Base-by-base conservation (phyloP, 2,888 invertebrate genomes). In the Drosophila seclusa region DNA sequence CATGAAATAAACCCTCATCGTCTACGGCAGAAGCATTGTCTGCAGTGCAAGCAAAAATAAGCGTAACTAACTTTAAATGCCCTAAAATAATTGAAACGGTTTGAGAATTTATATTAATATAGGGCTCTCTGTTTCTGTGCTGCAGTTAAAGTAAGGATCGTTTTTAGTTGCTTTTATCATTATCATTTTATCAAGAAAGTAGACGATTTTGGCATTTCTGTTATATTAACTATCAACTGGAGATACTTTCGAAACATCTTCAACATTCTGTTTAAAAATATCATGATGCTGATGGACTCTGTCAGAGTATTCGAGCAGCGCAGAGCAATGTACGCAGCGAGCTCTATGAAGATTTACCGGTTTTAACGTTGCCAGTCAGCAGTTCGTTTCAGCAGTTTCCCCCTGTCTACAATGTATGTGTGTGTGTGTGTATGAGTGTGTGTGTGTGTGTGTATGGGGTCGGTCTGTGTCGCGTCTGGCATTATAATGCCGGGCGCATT, bases 271-370 rank as follows among this genome's bases (percentile, higher is more conserved):
- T 1, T 24, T 16, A 16, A 31, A 6, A 21, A 31, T 16, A 2
- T 16, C 4, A 3, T 16, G 16, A 36, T 6, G 42, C 53, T 48
- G 8, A 11, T 8, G 11, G 34, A 18, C 24, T 18, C 18, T 18
- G 60, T 50, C 27, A 78, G 77, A 52, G 79, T 59, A 78, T 70
- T 55, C 2, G 21, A 65, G 42, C 64, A 48, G 59, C 7, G 48
- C 67, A 62, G 78, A 78, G 71, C 79, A 75, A 78, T 59, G 83
- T 80, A 76, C 82, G 83, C 78, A 76, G 76, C 78, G 77, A 83
- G 66, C 84, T 84, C 88, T 82, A 90, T 82, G 87, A 88, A 90
- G 88, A 89, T 88, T 88, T 90, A 88, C 90, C 88, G 90, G 88
- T 88, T 86, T 88, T 84, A 90, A 84, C 87, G 78, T 83, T 88